Evolutionary conservation across 2,797 vertebrate genomes (phyloP), one percentile per base, ranked within the genome.

Genomic region (Emys orbicularis): DNA sequence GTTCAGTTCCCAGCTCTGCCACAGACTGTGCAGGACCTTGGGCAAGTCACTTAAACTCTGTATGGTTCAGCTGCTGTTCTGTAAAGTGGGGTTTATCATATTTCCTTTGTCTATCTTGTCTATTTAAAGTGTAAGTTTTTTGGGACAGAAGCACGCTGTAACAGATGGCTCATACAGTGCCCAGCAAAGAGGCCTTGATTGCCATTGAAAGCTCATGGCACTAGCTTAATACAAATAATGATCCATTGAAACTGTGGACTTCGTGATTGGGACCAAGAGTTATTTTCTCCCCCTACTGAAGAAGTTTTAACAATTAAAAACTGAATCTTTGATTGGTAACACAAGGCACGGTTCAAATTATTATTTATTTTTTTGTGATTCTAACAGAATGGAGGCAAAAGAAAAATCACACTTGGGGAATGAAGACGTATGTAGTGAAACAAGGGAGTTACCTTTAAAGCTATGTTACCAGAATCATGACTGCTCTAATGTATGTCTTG

Each of bases 401-500:
- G 88, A 93, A 84, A 37, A 77, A 88, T 23, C 81, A 2, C 6
- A 16, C 89, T 84, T 93, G 41, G 94, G 23, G 83, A 89, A 19
- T 89, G 82, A 98, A 94, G 85, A 83, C 88, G 18, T 59, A 86
- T 41, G 93, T 41, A 57, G 50, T 72, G 88, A 91, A 94, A 89
- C 79, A 65, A 87, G 86, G 57, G 41, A 53, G 85, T 84, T 85
- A 52, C 77, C 89, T 93, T 90, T 92, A 53, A 96, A 77, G 3
- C 25, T 90, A 13, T 57, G 47, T n/a, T 98, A 97, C 90, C 92
- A 80, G 92, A 94, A 74, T 86, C 98, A 98, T 87, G 57, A 98
- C 88, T 91, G 96, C 93, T 99, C 99, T 97, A 94, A 95, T 94
- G 50, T 95, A 1, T 99, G 98, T 88, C 97, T 99, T n/a, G 91